phyloP scores from a whole-genome alignment of 2,797 vertebrate genomes.

The Microhierax caerulescens region DNA sequence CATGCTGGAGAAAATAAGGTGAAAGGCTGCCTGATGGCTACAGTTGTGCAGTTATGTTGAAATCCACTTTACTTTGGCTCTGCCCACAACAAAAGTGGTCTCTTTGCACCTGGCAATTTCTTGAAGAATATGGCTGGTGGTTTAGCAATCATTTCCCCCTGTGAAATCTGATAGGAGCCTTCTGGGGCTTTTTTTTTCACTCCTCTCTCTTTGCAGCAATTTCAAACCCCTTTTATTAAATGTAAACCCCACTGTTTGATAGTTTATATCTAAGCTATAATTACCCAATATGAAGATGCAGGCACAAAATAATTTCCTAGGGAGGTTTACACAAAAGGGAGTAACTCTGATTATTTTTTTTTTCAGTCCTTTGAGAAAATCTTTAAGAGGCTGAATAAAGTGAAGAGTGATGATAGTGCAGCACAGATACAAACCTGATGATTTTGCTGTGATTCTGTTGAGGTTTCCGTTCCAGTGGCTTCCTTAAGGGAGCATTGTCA shows the following conservation, averaged over 20 bases:
- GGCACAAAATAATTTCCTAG: neutral
- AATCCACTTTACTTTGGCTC: neutral
- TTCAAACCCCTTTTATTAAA: neutral
- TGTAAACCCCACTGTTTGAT: neutral
- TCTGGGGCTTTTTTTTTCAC: neutral
- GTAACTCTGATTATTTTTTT: neutral
- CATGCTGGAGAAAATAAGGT: neutral
- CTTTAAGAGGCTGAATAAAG: neutral
- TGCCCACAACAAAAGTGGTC: neutral
- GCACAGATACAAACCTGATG: neutral
- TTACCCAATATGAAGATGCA: neutral
- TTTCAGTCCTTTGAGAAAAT: neutral
- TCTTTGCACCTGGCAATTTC: neutral
- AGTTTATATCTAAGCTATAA: neutral
- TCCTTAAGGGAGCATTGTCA: constrained; percentile 27
- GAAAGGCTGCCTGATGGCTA: neutral
- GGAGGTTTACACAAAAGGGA: neutral
- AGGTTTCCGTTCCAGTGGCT: neutral
- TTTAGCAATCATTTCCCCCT: neutral
- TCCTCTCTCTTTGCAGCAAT: neutral
- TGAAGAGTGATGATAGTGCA: neutral
- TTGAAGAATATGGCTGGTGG: neutral
- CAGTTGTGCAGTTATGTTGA: neutral
- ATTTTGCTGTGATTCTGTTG: neutral
- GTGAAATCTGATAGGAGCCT: neutral